These are phyloP conservation scores for Glaucomys volans DNA, from an alignment of 2,113 vertebrate genomes.

Conservation along the genomic window DNA sequence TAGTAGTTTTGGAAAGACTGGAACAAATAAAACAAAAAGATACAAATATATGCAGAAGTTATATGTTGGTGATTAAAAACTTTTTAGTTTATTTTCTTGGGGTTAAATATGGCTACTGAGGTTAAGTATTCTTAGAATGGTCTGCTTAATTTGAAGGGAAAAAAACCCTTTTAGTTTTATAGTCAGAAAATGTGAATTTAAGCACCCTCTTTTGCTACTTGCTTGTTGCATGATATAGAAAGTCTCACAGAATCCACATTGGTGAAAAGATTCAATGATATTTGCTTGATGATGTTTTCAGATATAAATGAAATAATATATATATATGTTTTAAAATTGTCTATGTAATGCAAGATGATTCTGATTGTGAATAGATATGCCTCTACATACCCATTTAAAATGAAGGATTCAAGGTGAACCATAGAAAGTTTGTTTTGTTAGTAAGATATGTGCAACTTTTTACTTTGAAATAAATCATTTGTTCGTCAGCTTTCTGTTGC, in stretches of 20 bases:
- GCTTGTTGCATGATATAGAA: not conserved
- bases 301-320: not conserved
- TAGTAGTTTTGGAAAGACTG: not conserved
- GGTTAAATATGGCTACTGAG: not conserved
- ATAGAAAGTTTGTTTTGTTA: not conserved
- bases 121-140: not conserved
- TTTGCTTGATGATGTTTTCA: not conserved
- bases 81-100: not conserved
- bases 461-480: not conserved
- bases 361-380: not conserved
- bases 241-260: not conserved
- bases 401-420: not conserved
- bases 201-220: not conserved
- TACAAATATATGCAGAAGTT: not conserved
- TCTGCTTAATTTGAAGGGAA: conserved; percentile 8
- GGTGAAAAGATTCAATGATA: not conserved
- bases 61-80: not conserved
- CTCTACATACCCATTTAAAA: not conserved
- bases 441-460: not conserved
- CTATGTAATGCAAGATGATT: not conserved
- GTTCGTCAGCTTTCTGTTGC: not conserved
- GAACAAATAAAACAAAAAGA: not conserved
- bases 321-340: not conserved
- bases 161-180: not conserved
- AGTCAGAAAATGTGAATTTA: not conserved